phyloP scores from a whole-genome alignment of 2,797 vertebrate genomes.

The Macropodus opercularis region DNA sequence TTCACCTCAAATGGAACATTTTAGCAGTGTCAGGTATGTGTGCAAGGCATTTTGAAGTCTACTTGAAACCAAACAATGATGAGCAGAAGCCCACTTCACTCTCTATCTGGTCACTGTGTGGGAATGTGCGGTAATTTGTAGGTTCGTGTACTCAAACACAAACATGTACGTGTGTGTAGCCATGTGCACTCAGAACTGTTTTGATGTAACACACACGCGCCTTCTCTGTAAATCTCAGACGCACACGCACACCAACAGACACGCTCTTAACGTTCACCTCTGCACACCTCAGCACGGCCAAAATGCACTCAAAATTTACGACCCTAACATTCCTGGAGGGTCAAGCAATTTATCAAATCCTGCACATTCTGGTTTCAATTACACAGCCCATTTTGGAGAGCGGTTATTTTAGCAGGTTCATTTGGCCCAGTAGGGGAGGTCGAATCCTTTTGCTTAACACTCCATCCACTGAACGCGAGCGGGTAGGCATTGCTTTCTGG shows the following conservation, averaged over 20 bases:
- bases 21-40: conserved; percentile 24
- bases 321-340: conserved; percentile 97
- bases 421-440: conserved; percentile 96
- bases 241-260: conserved; percentile 37
- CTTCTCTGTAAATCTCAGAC: conserved; percentile 44
- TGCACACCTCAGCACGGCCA: conserved; percentile 76
- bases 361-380: conserved; percentile 99
- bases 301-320: conserved; percentile 95
- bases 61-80: conserved; percentile 30
- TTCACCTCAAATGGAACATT: conserved; percentile 13
- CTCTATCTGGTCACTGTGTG: conserved; percentile 58
- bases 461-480: conserved; percentile 84
- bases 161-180: background rate
- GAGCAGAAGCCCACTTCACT: conserved; percentile 60
- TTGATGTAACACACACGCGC: conserved; percentile 54
- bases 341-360: conserved; percentile 99
- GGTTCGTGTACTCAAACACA: conserved; percentile 57
- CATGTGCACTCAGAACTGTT: conserved; percentile 53
- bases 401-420: conserved; percentile 99
- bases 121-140: conserved; percentile 55
- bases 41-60: conserved; percentile 12
- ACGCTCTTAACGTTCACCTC: conserved; percentile 59
- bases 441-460: conserved; percentile 88
- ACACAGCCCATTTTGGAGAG: conserved; percentile 95
- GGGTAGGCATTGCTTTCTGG: conserved; percentile 83